Percentiles rank a stretch among this genome's conserved stretches.
Evolutionary conservation across 2,888 invertebrate species (phyloP).

Genomic region (Harpagoxenus sublaevis): DNA sequence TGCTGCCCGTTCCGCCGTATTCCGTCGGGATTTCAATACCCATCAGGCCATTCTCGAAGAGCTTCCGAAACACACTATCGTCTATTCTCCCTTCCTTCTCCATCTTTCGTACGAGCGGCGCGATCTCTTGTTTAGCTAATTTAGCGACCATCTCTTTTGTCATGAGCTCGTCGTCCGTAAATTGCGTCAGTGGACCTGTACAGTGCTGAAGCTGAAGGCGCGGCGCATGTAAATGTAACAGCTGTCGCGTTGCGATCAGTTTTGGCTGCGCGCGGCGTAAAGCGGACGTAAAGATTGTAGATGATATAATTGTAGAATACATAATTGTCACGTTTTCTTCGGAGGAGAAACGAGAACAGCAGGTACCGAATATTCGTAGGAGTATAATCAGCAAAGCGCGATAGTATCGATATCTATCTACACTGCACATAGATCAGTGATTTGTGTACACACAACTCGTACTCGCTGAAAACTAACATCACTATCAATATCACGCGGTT

Average conservation of each 20-base stretch:
- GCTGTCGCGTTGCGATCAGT: background rate
- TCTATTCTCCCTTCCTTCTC: constrained; percentile 95
- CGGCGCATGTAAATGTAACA: constrained; percentile 45
- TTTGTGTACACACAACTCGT: background rate
- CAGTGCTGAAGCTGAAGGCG: constrained; percentile 56
- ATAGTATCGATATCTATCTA: background rate
- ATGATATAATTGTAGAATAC: background rate
- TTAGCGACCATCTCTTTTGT: constrained; percentile 97
- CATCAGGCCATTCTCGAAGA: constrained; percentile 97
- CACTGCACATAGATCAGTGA: no score
- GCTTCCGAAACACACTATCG: constrained; percentile 91
- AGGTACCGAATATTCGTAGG: background rate
- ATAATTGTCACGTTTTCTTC: background rate
- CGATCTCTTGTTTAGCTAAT: constrained; percentile 95
- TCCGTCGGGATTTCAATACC: constrained; percentile 95
- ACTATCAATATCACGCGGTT: background rate
- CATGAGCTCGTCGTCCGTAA: constrained; percentile 95
- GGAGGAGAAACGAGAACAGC: background rate
- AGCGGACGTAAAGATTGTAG: no score
- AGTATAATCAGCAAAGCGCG: background rate
- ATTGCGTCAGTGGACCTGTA: constrained; percentile 90
- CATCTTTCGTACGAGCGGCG: constrained; percentile 96
- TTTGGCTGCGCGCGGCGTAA: constrained; percentile 65
- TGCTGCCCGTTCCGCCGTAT: constrained; percentile 94
- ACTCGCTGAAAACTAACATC: background rate